phyloP scores from a whole-genome alignment of 1,140 invertebrate species.

The Drosophila seguyi region DNA sequence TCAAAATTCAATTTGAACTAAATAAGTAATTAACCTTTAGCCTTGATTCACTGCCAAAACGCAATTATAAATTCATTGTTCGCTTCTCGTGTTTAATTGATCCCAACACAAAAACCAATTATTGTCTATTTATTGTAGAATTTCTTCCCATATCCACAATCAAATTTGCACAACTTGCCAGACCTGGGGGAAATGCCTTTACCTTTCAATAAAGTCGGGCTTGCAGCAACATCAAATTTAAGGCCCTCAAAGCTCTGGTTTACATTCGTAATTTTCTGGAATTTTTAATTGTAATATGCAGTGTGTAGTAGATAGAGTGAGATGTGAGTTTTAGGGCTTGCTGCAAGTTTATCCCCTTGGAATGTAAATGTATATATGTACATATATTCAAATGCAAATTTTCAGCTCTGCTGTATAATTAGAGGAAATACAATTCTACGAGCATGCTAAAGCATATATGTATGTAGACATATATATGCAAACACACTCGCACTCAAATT shows the following conservation, averaged over 20 bases:
- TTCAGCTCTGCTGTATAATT: slow-evolving; percentile 59
- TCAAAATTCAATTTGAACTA: neutral
- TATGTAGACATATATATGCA: neutral
- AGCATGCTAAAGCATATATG: neutral
- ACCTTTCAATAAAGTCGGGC: slow-evolving; percentile 16
- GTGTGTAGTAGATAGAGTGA: neutral
- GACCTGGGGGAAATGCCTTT: neutral
- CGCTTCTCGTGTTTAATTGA: neutral
- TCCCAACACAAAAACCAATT: neutral
- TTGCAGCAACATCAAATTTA: slow-evolving; percentile 26
- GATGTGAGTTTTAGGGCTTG: slow-evolving; percentile 3
- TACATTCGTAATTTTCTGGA: slow-evolving; percentile 49
- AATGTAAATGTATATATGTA: slow-evolving; percentile 5
- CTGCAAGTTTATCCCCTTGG: slow-evolving; percentile 2
- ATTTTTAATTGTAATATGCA: slow-evolving; percentile 47
- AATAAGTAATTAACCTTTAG: slow-evolving; percentile 10
- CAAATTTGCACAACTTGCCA: slow-evolving; percentile 15
- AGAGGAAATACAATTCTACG: slow-evolving; percentile 55
- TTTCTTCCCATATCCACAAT: slow-evolving; percentile 1
- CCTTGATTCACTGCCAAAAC: neutral
- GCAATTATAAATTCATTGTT: slow-evolving; percentile 15
- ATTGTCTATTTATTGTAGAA: slow-evolving; percentile 7
- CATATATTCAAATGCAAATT: slow-evolving; percentile 62
- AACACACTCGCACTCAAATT: slow-evolving; percentile 34
- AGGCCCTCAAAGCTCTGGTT: slow-evolving; percentile 35